These are phyloP conservation scores for Bombus picipes DNA, from an alignment of 1,140 invertebrate species.

Conservation along the genomic window DNA sequence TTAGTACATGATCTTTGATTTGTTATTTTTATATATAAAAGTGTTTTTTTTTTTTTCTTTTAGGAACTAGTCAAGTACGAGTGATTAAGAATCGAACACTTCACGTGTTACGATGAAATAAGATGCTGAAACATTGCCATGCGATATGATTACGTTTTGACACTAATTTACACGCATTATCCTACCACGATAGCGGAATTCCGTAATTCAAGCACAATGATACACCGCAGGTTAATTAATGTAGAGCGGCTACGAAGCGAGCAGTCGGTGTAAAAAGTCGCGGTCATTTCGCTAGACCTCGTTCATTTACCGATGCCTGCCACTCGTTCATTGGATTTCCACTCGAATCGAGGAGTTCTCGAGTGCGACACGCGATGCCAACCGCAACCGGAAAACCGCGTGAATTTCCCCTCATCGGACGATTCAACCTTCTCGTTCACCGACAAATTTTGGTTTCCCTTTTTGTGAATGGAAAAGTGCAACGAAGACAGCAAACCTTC, in stretches of 20 bases:
- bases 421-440: not conserved
- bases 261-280: conserved; percentile 47
- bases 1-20: no score
- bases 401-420: not conserved
- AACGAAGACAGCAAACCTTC: no score
- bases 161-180: not conserved
- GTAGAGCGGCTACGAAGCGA: not conserved
- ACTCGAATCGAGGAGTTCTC: conserved; percentile 55
- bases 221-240: conserved; percentile 28
- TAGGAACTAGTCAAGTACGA: no score
- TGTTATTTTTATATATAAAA: no score
- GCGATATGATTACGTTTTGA: no score
- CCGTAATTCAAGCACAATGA: conserved; percentile 8
- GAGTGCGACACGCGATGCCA: conserved; percentile 48
- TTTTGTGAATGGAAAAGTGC: not conserved
- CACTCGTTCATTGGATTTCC: conserved; percentile 60
- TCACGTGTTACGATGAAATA: no score
- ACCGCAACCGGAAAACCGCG: conserved; percentile 29
- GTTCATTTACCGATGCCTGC: conserved; percentile 54
- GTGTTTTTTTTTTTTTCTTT: no score
- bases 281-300: conserved; percentile 43
- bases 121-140: no score
- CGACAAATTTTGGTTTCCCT: not conserved
- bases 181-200: not conserved
- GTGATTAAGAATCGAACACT: no score